Evolutionary conservation across 2,797 vertebrate species (phyloP).

Genomic region (Halcyon leucocephala): DNA sequence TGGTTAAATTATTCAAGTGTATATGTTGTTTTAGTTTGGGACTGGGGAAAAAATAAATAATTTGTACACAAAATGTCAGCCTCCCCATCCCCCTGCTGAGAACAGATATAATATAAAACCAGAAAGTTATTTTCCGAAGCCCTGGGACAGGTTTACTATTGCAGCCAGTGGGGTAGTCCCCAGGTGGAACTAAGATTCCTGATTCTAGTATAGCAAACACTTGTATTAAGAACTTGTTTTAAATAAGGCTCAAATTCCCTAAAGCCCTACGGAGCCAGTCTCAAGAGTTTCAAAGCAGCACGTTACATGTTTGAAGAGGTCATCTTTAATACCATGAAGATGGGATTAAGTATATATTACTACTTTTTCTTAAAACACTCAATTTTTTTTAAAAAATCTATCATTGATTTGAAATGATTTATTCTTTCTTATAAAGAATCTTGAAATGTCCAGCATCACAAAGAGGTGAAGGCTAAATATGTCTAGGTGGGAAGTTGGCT

Average conservation of each 20-base stretch:
- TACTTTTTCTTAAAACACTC: background rate
- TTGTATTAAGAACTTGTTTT: background rate
- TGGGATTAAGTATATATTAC: background rate
- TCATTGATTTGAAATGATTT: background rate
- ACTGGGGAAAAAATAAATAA: background rate
- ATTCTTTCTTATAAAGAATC: background rate
- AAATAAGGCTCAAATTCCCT: background rate
- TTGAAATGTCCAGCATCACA: background rate
- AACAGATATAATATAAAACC: background rate
- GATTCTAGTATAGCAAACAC: background rate
- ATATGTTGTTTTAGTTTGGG: background rate
- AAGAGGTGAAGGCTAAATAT: background rate
- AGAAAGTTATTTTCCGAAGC: background rate
- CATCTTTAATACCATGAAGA: background rate
- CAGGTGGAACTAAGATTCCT: background rate
- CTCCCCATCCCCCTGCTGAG: background rate
- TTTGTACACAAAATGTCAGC: background rate
- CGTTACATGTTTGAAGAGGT: background rate
- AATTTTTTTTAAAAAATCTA: background rate
- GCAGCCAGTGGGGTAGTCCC: background rate
- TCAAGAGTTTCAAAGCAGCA: background rate
- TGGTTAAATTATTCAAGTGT: background rate
- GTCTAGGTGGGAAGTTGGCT: background rate
- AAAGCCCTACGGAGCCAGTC: background rate
- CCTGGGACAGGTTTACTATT: background rate